Evolutionary conservation across 2,797 vertebrate genomes (phyloP).

Genomic region (Acanthornis magna): DNA sequence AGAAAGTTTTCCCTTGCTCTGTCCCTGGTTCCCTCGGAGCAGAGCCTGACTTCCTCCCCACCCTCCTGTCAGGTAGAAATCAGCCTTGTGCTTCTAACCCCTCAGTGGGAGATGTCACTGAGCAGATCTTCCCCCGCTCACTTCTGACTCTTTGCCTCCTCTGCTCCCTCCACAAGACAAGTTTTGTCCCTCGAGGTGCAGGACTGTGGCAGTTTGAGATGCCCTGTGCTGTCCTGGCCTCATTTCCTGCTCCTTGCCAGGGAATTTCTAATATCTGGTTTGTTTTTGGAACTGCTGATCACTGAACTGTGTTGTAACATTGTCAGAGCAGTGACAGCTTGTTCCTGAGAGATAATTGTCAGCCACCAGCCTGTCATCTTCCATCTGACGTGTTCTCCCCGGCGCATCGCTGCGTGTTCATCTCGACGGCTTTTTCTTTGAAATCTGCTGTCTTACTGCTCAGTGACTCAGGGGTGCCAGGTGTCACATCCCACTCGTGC

Average conservation of each 20-base stretch:
- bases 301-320: background rate
- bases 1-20: background rate
- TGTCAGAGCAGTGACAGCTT: background rate
- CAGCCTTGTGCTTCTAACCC: fast-evolving
- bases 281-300: background rate
- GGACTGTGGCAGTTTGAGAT: background rate
- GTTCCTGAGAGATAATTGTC: constrained; percentile 13
- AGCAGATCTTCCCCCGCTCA: background rate
- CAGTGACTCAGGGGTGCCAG: background rate
- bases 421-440: background rate
- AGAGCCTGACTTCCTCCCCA: background rate
- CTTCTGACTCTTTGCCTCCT: background rate
- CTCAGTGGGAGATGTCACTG: fast-evolving
- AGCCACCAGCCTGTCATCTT: constrained; percentile 5
- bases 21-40: background rate
- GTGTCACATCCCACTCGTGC: background rate
- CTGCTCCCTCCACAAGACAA: background rate
- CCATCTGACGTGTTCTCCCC: background rate
- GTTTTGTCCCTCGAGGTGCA: background rate
- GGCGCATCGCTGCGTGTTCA: background rate
- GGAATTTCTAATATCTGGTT: background rate
- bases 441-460: background rate
- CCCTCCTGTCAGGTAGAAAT: background rate
- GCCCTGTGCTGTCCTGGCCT: fast-evolving
- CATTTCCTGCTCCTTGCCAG: background rate